Conservation (phyloP, 2,888 invertebrate species). For the Lithophane socia region DNA sequence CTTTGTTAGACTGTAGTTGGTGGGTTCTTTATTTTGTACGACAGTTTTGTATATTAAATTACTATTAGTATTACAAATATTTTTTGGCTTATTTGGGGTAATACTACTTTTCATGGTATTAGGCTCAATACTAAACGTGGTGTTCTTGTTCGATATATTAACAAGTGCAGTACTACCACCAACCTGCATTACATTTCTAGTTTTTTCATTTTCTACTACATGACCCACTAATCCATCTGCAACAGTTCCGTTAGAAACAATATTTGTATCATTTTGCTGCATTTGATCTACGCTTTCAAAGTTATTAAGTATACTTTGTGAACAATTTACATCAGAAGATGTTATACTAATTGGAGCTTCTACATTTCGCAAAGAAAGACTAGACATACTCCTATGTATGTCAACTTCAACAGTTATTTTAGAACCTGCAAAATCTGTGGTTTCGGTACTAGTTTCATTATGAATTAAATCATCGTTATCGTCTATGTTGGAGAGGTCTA, state of each 20-base stretch:
- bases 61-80: background rate
- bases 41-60: background rate
- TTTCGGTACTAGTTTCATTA: constrained; percentile 7
- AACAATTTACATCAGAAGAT: constrained; percentile 55
- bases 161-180: background rate
- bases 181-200: background rate
- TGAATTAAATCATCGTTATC: constrained; percentile 28
- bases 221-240: background rate
- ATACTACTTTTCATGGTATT: background rate
- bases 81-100: background rate
- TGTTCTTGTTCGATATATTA: background rate
- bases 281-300: constrained; percentile 12
- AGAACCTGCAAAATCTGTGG: background rate
- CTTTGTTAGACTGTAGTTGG: background rate
- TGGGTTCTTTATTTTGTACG: background rate
- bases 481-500: constrained; percentile 57
- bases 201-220: background rate
- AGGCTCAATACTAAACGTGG: background rate
- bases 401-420: constrained; percentile 43
- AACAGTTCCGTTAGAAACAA: background rate
- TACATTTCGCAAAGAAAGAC: constrained; percentile 60
- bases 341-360: background rate
- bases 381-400: constrained; percentile 67
- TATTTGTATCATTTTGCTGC: constrained; percentile 10
- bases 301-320: constrained; percentile 67